Base-by-base conservation (phyloP, 2,888 invertebrate species). In the Polylopha cassiicola region DNA sequence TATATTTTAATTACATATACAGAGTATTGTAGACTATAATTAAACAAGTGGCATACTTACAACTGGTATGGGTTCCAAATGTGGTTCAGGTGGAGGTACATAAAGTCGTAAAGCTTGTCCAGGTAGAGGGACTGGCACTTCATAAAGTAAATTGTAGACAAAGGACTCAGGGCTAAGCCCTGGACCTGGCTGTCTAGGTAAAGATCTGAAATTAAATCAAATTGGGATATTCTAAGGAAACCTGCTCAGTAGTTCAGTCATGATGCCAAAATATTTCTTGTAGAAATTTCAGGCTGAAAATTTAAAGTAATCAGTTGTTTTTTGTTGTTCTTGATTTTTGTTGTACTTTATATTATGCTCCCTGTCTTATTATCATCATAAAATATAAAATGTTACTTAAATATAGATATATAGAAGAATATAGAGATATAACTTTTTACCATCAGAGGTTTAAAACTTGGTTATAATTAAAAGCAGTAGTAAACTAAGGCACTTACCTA, bases 141-240 rank as follows among this genome's bases (percentile, higher is more conserved):
- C 97, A 80, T 97, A 96, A 32, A 99, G 87, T 51, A 98, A 88
- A 84, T 98, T 98, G 80, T 96, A 98, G 5, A 99, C 95, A 81
- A 95, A 97, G 44, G 95, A 95, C 82, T 98, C 98, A 39, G 98
- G 87, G 55, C 95, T 94, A 14, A 94, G 87, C 27, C 92, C 89
- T 32, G 92, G 90, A 6, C 91, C 91, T 6, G 92, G 91, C 67
- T 92, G 90, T 61, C 92, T 89, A 51, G 93, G 93, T 74, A 92
- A 89, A 85, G 93, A 93, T 76, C 93, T 92, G 52, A 39, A 75
- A 74, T 37, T 26, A 32, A 28, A 38, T 20, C n/a, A 20, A 11
- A 30, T 38, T 8, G n/a, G n/a, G 11, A 4, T 16, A 15, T 14
- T 10, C 6, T n/a, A 21, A n/a, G n/a, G n/a, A n/a, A n/a, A n/a